Evolutionary conservation across 1,140 invertebrate species (phyloP).

Genomic region (Drosophila paulistorum): DNA sequence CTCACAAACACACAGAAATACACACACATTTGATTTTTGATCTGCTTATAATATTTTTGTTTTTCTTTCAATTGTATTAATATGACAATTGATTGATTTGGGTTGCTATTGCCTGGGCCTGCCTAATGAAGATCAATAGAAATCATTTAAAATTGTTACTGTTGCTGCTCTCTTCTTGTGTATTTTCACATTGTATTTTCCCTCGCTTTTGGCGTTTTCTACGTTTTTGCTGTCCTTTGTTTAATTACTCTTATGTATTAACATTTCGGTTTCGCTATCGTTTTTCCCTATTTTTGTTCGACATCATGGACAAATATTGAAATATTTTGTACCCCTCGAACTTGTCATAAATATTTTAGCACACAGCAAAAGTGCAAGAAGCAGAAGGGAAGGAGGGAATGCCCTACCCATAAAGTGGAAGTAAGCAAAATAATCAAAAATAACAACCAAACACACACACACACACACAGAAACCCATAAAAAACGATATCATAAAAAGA

Average conservation of each 20-base stretch:
- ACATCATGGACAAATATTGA: conserved; percentile 58
- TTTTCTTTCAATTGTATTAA: conserved; percentile 24
- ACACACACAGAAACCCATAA: conserved; percentile 62
- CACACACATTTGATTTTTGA: conserved; percentile 17
- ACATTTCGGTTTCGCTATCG: conserved; percentile 26
- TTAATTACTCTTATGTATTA: conserved; percentile 64
- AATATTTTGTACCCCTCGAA: conserved; percentile 59
- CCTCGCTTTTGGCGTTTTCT: background rate
- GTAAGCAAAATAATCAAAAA: conserved; percentile 59
- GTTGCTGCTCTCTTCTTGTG: conserved; percentile 11
- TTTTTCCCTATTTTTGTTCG: conserved; percentile 25
- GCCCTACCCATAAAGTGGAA: conserved; percentile 6
- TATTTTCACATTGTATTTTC: background rate
- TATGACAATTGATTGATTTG: conserved; percentile 55
- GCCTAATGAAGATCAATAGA: conserved; percentile 56
- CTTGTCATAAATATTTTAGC: conserved; percentile 79
- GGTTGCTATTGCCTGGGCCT: conserved; percentile 13
- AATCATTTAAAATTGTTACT: conserved; percentile 46
- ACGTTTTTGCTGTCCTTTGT: conserved; percentile 44
- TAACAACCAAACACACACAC: conserved; percentile 57
- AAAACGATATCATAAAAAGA: conserved; percentile 14
- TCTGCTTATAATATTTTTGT: conserved; percentile 30
- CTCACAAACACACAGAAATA: too few relatives aligned
- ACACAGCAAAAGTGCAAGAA: conserved; percentile 16
- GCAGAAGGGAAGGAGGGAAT: background rate